Conservation (phyloP, 2,888 invertebrate genomes). For the Calliscelio sp. region DNA sequence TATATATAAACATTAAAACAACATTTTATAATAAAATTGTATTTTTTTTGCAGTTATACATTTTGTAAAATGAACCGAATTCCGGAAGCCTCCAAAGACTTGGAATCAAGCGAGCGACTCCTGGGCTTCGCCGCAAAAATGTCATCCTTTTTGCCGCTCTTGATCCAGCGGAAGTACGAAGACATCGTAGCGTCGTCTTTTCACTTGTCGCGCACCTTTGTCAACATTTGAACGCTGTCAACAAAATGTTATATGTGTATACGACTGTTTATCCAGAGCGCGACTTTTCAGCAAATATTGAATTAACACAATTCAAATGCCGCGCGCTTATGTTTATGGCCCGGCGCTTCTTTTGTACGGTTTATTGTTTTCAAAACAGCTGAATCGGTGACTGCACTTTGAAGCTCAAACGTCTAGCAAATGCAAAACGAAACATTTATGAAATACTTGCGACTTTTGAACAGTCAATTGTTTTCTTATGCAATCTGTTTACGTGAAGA, state of each 20-base stretch:
- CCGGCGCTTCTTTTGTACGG: not conserved
- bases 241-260: too few relatives aligned
- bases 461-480: conserved; percentile 31
- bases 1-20: too few relatives aligned
- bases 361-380: conserved; percentile 50
- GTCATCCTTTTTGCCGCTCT: conserved; percentile 88
- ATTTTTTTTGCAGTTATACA: too few relatives aligned
- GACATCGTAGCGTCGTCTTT: conserved; percentile 86
- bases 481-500: conserved; percentile 62
- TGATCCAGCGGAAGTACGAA: conserved; percentile 91
- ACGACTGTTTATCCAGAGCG: conserved; percentile 19
- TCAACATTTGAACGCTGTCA: conserved; percentile 55
- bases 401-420: conserved; percentile 11
- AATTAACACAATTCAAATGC: conserved; percentile 51
- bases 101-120: conserved; percentile 91
- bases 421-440: conserved; percentile 1
- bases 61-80: conserved; percentile 87
- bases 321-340: conserved; percentile 25
- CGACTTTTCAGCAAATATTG: conserved; percentile 58
- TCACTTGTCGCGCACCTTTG: conserved; percentile 43
- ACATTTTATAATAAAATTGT: too few relatives aligned
- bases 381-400: conserved; percentile 33
- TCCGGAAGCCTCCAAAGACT: conserved; percentile 90
- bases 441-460: not conserved
- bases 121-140: conserved; percentile 89